Base-by-base conservation (phyloP, 35 echinoderm and acorn worm genomes). In the Ophioderma brevispina region DNA sequence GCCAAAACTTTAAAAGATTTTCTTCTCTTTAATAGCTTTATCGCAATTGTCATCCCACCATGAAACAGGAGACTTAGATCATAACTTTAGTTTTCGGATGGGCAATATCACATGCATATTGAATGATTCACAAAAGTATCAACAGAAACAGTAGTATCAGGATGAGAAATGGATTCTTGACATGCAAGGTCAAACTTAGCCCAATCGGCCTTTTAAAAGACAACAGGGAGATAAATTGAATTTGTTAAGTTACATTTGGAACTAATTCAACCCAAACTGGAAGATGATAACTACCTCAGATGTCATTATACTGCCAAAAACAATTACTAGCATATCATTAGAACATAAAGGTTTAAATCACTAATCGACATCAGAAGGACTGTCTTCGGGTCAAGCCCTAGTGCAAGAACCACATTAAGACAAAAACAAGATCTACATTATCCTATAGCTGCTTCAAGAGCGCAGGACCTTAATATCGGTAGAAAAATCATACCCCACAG, bases 401-500 rank as follows among this genome's bases (percentile, higher is more conserved):
- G 42, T 85, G 19, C 25, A 0, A 1, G 23, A 1, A 36, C 83
- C 83, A 64, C 35, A 85, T 85, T 87, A 6, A 85, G 37, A 87
- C 32, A n/a, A n/a, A 43, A n/a, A 37, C 1, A 38, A 87, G 76
- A 70, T 75, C 40, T 4, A 19, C 21, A 25, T n/a, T 75, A 2
- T 87, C 33, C 2, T n/a, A 85, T 85, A 64, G 64, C 34, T 63
- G 59, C 83, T 70, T 85, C 31, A 10, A 85, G 37, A 35, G 36
- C 0, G 19, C 38, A n/a, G 6, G 4, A 55, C 84, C 38, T 87
- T 76, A 23, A 4, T 11, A 43, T 87, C 84, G 0, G 84, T 87
- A 38, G 49, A 33, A 11, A n/a, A n/a, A n/a, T n/a, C n/a, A n/a
- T n/a, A 76, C 64, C 25, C 84, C 55, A 21, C 84, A 21, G 31